A percentile compares a stretch with the other conserved stretches of the same genome.
Conservation (phyloP, 2,797 vertebrate genomes). For the Ctenopoma kingsleyae region DNA sequence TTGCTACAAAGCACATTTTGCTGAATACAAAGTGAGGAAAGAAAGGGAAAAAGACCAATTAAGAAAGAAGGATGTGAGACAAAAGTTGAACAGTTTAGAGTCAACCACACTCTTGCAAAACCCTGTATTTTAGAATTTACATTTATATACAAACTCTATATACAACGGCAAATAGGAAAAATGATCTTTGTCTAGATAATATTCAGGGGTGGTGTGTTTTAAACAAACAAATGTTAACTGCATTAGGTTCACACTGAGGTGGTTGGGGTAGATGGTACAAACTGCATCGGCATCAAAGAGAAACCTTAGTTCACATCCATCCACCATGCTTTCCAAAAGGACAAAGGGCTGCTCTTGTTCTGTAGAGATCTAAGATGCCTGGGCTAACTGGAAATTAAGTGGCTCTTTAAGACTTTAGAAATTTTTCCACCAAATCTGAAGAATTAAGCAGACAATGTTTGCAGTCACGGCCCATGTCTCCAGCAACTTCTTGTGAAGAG, state of each 20-base stretch:
- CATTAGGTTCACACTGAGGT: not conserved
- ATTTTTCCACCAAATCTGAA: constrained; percentile 8
- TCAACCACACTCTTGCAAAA: no score
- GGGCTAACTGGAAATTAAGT: constrained; percentile 21
- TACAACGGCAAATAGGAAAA: no score
- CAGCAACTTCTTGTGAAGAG: constrained; percentile 5
- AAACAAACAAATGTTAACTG: not conserved
- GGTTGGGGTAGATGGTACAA: not conserved
- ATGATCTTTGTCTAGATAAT: no score
- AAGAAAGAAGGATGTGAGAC: no score
- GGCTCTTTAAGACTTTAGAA: constrained; percentile 1
- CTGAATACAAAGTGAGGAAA: no score
- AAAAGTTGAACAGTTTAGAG: no score
- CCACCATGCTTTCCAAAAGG: no score
- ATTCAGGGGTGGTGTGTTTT: no score
- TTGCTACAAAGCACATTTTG: not conserved
- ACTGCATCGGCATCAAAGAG: not conserved
- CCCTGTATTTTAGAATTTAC: no score
- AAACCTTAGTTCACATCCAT: not conserved
- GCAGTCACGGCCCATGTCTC: not conserved
- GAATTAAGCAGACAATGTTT: constrained; percentile 11
- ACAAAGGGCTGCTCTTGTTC: not conserved
- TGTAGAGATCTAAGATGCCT: constrained; percentile 25
- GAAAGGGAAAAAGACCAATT: no score
- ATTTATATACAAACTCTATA: no score